Conservation (phyloP, 2,797 vertebrate genomes). For the Peromyscus melanophrys region DNA sequence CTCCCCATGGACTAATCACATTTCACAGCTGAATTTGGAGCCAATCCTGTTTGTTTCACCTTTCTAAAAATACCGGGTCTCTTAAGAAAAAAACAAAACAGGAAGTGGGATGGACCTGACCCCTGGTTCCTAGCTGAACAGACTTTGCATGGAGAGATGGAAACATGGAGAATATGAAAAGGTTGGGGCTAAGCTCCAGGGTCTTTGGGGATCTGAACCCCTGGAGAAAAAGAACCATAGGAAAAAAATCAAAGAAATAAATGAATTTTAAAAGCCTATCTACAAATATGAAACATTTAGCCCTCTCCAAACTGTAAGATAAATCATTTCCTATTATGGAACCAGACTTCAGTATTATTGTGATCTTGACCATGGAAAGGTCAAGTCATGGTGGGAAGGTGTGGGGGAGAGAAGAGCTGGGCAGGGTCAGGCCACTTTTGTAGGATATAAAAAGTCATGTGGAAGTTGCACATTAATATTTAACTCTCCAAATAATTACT, state of each 20-base stretch:
- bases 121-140: neutral
- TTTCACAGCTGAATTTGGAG: neutral
- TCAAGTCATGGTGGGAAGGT: neutral
- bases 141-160: neutral
- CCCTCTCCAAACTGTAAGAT: neutral
- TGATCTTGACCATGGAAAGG: neutral
- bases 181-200: neutral
- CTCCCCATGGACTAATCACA: neutral
- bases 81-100: conserved; percentile 52
- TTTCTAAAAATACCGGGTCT: conserved; percentile 68
- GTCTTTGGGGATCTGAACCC: neutral
- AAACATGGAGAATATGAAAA: neutral
- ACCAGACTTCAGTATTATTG: neutral
- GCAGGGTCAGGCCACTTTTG: neutral
- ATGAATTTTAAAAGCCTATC: neutral
- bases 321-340: neutral
- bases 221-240: neutral
- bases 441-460: conserved; percentile 34
- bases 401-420: neutral
- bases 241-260: conserved; percentile 32
- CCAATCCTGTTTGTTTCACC: conserved; percentile 24
- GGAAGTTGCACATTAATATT: neutral
- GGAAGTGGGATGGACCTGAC: conserved; percentile 17
- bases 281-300: neutral
- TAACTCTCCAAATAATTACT: conserved; percentile 40